These are phyloP conservation scores for Halictus quadricinctus DNA, from an alignment of 2,888 invertebrate species.

Conservation along the genomic window DNA sequence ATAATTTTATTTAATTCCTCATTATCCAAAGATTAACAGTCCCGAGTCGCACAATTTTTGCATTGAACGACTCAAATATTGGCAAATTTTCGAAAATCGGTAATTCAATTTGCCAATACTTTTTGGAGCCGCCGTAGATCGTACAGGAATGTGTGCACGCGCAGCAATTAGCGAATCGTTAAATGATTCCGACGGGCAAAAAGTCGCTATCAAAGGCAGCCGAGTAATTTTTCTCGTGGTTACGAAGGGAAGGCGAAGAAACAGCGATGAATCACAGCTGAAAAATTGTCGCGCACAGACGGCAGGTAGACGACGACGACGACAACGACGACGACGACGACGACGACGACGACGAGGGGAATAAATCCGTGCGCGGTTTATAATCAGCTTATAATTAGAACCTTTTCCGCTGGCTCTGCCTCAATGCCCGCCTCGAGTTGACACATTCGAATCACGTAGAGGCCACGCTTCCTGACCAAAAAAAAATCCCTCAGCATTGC, in stretches of 20 bases:
- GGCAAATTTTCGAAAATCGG: background rate
- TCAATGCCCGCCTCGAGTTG: constrained; percentile 29
- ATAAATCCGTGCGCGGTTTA: constrained; percentile 43
- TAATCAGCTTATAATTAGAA: constrained; percentile 67
- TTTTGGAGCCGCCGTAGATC: background rate
- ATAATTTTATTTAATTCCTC: no score
- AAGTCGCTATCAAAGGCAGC: background rate
- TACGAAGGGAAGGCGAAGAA: background rate
- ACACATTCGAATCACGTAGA: constrained; percentile 75
- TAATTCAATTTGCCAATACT: background rate
- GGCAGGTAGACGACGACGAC: constrained; percentile 29
- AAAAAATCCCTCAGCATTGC: constrained; percentile 23
- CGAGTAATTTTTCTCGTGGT: constrained; percentile 1
- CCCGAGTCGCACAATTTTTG: no score
- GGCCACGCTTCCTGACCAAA: constrained; percentile 76
- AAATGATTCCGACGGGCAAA: background rate
- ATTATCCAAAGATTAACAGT: no score
- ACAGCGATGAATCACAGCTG: constrained; percentile 30
- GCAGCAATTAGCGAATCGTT: background rate
- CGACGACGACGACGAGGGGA: constrained; percentile 2
- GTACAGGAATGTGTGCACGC: background rate
- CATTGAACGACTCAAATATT: no score
- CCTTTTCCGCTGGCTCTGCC: constrained; percentile 38
- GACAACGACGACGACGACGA: constrained; percentile 10
- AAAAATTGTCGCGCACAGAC: constrained; percentile 28